Evolutionary conservation across 2,797 vertebrate genomes (phyloP), one percentile per base, ranked within the genome.

Genomic region (Craterocephalus amniculus): DNA sequence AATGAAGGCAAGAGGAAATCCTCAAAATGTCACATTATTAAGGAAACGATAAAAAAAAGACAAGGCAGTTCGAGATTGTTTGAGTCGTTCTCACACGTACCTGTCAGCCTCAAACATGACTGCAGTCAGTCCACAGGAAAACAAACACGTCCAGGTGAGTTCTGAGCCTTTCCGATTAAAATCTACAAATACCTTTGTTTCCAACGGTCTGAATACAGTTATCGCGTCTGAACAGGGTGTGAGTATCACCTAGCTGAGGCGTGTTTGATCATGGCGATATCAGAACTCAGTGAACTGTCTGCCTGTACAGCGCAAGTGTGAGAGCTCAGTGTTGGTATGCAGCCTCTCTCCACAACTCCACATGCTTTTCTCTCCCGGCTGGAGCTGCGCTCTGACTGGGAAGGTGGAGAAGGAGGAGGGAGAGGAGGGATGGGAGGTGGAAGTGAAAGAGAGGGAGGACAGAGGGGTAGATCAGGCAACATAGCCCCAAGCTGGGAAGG

Each of bases 101-200:
- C 93, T 93, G 77, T 92, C 85, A 66, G 91, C 89, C 69, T 88
- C 54, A 77, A 81, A 92, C 91, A 94, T 92, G 78, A 65, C 57
- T 34, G 72, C 66, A 14, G 69, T 61, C 24, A 36, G 51, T 87
- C 84, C 72, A 29, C 68, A 67, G 56, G 24, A 70, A 86, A 87
- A 83, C 4, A 76, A 87, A 81, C 69, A 66, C 10, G 51, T 91
- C 87, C 88, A 71, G 81, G 71, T 82, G 72, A 84, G 58, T 27
- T 71, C 8, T 63, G 76, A 76, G 81, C 63, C 62, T 26, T 6
- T 55, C 8, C 16, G 82, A 83, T 72, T 63, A 52, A 71, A 74
- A 82, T 73, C 80, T 76, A 76, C 73, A 79, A 64, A 65, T n/a
- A 59, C 27, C 58, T 65, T 68, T 5, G 52, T 65, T 74, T 69